These are phyloP conservation scores for Zaprionus bogoriensis DNA, from an alignment of 2,888 invertebrate genomes.

Conservation along the genomic window DNA sequence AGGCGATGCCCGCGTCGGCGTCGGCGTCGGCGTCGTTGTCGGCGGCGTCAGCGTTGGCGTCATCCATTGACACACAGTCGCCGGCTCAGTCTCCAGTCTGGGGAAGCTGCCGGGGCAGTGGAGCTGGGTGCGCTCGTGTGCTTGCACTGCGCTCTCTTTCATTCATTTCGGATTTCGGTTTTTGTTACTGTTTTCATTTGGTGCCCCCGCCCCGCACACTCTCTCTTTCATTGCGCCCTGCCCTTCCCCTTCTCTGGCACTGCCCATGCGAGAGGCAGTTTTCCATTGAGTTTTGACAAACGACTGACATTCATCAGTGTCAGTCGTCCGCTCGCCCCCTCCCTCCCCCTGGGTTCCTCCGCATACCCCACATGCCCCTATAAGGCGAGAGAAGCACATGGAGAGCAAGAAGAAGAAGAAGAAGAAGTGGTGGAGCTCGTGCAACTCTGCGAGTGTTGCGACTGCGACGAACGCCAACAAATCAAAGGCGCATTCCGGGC, in stretches of 20 bases:
- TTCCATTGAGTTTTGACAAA: slow-evolving; percentile 80
- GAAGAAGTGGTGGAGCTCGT: slow-evolving; percentile 12
- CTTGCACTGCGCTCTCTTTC: slow-evolving; percentile 20
- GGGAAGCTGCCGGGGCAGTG: not conserved
- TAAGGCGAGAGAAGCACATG: slow-evolving; percentile 15
- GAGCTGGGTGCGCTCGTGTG: slow-evolving; percentile 13
- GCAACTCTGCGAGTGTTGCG: slow-evolving; percentile 36
- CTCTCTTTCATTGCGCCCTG: no score
- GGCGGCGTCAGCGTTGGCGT: slow-evolving; percentile 2
- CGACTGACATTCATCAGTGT: slow-evolving; percentile 82
- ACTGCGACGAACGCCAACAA: slow-evolving; percentile 58
- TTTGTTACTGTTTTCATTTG: slow-evolving; percentile 60
- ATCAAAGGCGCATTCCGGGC: slow-evolving; percentile 72
- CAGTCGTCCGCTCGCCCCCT: slow-evolving; percentile 45
- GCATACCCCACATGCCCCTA: slow-evolving; percentile 34
- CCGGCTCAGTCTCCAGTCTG: not conserved
- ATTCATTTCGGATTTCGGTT: slow-evolving; percentile 49
- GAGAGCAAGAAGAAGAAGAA: not conserved
- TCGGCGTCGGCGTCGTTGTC: slow-evolving; percentile 9
- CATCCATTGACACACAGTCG: slow-evolving; percentile 53
- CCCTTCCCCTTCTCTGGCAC: not conserved
- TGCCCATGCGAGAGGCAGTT: slow-evolving; percentile 50
- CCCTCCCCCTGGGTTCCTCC: not conserved
- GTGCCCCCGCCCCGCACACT: no score
- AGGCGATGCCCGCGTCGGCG: slow-evolving; percentile 26